Evolutionary conservation across 2,888 invertebrate species (phyloP).

Genomic region (Pristionchus fissidentatus): DNA sequence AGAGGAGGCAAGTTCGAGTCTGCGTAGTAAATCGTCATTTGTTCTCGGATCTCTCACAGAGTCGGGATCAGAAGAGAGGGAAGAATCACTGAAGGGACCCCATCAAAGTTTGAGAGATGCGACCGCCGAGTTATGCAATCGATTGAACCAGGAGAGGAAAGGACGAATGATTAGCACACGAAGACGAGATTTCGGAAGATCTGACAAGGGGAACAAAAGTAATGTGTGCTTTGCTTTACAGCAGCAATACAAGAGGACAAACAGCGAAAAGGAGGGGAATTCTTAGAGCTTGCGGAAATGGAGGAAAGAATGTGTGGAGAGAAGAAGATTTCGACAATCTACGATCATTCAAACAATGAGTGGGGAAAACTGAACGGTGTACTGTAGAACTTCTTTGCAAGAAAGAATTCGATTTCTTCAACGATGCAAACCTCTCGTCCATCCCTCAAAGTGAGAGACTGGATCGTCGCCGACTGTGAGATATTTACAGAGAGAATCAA

Average conservation of each 20-base stretch:
- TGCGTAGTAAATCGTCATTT: slow-evolving; percentile 38
- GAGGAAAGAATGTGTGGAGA: not conserved
- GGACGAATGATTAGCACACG: not conserved
- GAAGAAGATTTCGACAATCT: not conserved
- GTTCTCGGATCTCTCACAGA: slow-evolving; percentile 22
- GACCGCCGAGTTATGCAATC: too few species aligned
- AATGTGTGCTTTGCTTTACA: slow-evolving; percentile 33
- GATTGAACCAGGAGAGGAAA: not conserved
- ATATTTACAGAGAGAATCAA: slow-evolving; percentile 29
- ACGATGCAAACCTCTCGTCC: too few species aligned
- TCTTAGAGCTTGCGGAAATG: slow-evolving; percentile 13
- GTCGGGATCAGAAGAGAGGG: not conserved
- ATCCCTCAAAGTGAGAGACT: slow-evolving; percentile 29
- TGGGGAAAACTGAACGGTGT: too few species aligned
- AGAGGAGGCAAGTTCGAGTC: not conserved
- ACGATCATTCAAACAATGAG: not conserved
- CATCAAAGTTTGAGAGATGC: too few species aligned
- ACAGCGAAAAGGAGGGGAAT: slow-evolving; percentile 7
- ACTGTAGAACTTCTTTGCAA: too few species aligned
- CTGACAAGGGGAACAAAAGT: slow-evolving; percentile 40
- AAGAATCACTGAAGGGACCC: too few species aligned
- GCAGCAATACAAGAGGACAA: slow-evolving; percentile 27
- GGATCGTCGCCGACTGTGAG: not conserved
- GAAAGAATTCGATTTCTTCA: too few species aligned
- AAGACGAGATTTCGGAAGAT: not conserved